Conservation (phyloP, 2,113 vertebrate genomes). For the Mirounga angustirostris region DNA sequence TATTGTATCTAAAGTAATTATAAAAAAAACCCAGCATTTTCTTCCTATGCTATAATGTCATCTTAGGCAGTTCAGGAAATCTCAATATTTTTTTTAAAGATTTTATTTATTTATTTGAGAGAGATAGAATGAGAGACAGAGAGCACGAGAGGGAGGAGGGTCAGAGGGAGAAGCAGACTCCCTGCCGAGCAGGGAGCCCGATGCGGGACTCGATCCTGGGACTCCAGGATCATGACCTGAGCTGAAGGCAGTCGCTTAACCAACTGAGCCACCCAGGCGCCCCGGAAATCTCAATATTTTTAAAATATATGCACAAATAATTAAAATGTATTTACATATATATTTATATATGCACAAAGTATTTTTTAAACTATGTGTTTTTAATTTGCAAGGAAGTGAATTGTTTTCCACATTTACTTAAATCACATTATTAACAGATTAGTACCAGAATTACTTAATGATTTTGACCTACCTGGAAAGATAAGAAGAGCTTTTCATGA, state of each 20-base stretch:
- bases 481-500: background rate
- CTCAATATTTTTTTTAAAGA: background rate
- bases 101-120: too few species aligned
- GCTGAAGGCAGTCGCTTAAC: too few species aligned
- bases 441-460: background rate
- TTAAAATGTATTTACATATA: background rate
- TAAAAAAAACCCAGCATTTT: background rate
- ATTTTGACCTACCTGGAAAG: background rate
- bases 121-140: too few species aligned
- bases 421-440: background rate
- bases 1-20: background rate
- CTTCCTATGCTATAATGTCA: background rate
- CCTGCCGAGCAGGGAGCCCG: too few species aligned
- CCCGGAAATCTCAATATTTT: background rate
- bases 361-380: background rate
- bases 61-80: background rate
- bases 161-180: too few species aligned
- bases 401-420: background rate
- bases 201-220: too few species aligned
- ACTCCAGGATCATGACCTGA: too few species aligned
- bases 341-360: background rate
- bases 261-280: too few species aligned
- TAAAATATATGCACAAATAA: background rate
- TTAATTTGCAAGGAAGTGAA: constrained; percentile 20
- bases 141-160: too few species aligned